A percentile compares a stretch with the other conserved stretches of the same genome.
phyloP scores from a whole-genome alignment of 2,113 vertebrate species.

The Tachycineta bicolor region DNA sequence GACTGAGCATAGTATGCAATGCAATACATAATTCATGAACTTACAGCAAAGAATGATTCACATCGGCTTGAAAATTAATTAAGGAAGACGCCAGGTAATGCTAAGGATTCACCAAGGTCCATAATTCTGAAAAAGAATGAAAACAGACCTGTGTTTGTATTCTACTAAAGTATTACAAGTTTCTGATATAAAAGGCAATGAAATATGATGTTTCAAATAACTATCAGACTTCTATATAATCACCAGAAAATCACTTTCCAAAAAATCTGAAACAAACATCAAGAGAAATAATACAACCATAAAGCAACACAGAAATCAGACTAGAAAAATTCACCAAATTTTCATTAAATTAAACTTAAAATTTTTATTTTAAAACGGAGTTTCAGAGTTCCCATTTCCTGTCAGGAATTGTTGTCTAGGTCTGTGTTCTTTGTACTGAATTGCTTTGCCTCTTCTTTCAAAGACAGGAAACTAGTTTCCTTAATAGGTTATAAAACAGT shows the following conservation, averaged over 20 bases:
- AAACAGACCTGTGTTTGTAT: not conserved
- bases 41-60: slow-evolving; percentile 12
- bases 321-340: not conserved
- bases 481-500: slow-evolving; percentile 2
- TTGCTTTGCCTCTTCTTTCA: not conserved
- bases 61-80: slow-evolving; percentile 31
- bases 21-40: slow-evolving; percentile 53
- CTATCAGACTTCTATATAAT: not conserved
- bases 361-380: not conserved
- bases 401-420: not conserved
- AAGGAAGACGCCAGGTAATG: not conserved
- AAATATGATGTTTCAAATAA: not conserved
- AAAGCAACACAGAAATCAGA: not conserved
- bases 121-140: not conserved
- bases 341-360: not conserved
- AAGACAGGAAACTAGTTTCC: not conserved
- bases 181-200: not conserved
- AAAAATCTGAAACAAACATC: not conserved
- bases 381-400: not conserved
- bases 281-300: not conserved
- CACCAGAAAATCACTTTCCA: not conserved
- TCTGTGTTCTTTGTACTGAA: not conserved
- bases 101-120: not conserved
- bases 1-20: slow-evolving; percentile 7
- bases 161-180: not conserved